Evolutionary conservation across 2,113 vertebrate genomes (phyloP).

Genomic region (Calidris pygmaea): DNA sequence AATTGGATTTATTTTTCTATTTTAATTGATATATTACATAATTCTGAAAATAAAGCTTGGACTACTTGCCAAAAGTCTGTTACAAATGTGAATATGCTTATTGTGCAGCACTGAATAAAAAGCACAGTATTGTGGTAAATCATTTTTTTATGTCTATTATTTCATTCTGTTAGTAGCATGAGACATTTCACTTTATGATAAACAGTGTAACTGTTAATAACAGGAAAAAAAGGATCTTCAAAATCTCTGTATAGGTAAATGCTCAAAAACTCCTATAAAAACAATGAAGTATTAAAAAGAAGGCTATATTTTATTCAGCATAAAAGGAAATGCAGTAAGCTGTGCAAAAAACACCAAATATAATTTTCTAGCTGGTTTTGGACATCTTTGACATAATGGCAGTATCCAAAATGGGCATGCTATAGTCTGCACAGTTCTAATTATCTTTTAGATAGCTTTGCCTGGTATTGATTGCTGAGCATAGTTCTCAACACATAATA

Average conservation of each 20-base stretch:
- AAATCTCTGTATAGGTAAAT: neutral
- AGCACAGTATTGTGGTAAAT: neutral
- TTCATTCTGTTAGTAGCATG: neutral
- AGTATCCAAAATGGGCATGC: neutral
- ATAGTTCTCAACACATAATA: conserved; percentile 10
- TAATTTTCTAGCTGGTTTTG: neutral
- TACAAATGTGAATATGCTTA: neutral
- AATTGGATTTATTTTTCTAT: neutral
- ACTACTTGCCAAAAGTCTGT: neutral
- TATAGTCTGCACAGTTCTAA: conserved; percentile 21
- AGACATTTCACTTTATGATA: neutral
- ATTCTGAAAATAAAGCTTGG: neutral
- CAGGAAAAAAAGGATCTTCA: neutral
- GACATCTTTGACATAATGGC: neutral
- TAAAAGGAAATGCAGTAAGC: neutral
- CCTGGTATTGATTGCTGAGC: conserved; percentile 35
- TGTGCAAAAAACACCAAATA: neutral
- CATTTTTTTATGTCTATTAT: neutral
- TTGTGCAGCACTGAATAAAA: neutral
- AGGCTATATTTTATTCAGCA: neutral
- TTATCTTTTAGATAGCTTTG: conserved; percentile 39
- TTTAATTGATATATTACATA: neutral
- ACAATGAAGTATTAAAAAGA: neutral
- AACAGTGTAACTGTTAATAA: neutral
- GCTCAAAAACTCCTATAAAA: neutral